These are phyloP conservation scores for Cyprinodon brontotheroides DNA, from an alignment of 2,113 vertebrate genomes.

Conservation along the genomic window DNA sequence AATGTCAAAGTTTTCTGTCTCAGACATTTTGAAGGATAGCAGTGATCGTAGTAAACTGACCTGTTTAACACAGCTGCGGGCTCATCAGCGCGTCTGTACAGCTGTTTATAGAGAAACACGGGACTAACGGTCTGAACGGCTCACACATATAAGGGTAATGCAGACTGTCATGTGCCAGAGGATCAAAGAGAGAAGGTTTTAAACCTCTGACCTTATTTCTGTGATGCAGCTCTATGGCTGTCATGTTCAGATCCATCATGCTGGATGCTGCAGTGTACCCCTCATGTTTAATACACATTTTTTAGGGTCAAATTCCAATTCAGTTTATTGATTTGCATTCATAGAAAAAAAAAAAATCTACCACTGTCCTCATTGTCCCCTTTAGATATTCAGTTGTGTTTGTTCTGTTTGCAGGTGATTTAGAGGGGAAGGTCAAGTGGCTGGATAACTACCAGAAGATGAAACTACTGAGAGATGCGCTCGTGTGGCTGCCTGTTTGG, in stretches of 20 bases:
- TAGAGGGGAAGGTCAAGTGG: slow-evolving; percentile 95
- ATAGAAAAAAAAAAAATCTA: neutral
- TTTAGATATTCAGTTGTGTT: neutral
- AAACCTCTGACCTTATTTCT: no score
- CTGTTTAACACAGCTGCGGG: neutral
- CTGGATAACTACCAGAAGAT: slow-evolving; percentile 92
- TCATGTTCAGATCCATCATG: no score
- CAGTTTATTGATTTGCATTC: no score
- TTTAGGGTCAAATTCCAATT: no score
- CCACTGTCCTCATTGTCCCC: neutral
- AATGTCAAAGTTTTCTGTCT: neutral
- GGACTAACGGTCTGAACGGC: no score
- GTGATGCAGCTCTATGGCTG: no score
- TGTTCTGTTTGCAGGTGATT: slow-evolving; percentile 81
- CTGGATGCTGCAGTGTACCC: no score
- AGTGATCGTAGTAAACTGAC: neutral
- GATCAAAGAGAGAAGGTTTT: no score
- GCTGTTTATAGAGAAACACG: no score
- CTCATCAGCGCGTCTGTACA: neutral
- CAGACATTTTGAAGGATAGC: neutral
- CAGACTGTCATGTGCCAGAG: no score
- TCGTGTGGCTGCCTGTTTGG: slow-evolving; percentile 92
- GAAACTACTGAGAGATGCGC: slow-evolving; percentile 86
- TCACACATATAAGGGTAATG: no score
- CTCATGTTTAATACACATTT: no score